These are phyloP conservation scores for Eurystomus glaucurus DNA, from an alignment of 2,797 vertebrate genomes.

Conservation along the genomic window DNA sequence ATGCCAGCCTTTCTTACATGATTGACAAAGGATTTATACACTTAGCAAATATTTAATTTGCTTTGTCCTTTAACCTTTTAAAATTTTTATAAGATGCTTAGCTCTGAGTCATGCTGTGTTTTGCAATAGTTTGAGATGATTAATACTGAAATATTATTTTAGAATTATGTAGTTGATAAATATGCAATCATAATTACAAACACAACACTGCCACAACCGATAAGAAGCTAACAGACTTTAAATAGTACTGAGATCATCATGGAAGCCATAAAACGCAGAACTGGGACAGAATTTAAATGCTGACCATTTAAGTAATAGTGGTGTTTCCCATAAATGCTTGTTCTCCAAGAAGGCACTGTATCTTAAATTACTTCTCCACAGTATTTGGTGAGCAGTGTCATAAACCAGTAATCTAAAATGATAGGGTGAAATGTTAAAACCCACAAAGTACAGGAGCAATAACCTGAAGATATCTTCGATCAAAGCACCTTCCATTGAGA, in stretches of 20 bases:
- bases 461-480: background rate
- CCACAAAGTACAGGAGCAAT: background rate
- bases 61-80: background rate
- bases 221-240: background rate
- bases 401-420: background rate
- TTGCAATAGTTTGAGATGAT: constrained; percentile 11
- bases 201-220: background rate
- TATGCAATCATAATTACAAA: constrained; percentile 32
- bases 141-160: constrained; percentile 9
- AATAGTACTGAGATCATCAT: background rate
- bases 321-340: background rate
- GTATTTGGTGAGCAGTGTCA: background rate
- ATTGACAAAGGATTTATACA: background rate
- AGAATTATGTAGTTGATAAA: constrained; percentile 27
- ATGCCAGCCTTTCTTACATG: background rate
- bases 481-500: background rate
- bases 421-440: background rate
- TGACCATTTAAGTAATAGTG: background rate
- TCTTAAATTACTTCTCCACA: background rate
- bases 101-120: constrained; percentile 22
- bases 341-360: background rate
- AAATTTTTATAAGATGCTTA: background rate
- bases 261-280: constrained; percentile 22
- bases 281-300: constrained; percentile 16
- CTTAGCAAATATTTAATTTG: constrained; percentile 39